Evolutionary conservation across 2,113 vertebrate genomes (phyloP), one percentile per base, ranked within the genome.

Genomic region (Odontophorus gujanensis): DNA sequence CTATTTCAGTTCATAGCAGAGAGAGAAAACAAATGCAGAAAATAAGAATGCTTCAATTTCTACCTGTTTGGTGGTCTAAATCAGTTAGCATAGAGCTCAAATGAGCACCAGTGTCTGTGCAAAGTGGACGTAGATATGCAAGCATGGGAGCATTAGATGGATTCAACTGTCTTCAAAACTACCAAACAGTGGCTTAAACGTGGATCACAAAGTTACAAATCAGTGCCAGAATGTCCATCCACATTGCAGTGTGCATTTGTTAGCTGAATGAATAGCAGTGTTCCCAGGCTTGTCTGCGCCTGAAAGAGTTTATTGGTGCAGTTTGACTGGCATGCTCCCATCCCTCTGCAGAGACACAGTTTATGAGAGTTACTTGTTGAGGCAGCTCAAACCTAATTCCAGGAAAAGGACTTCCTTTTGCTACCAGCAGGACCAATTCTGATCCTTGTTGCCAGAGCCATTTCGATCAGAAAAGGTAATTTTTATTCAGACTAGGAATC

Each of bases 301-400:
- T 90, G 51, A 59, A 92, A 95, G 57, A 75, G 43, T 86, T 94
- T 92, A 65, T 80, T n/a, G 32, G 18, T 47, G 47, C 88, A 76
- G 34, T 63, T 95, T 76, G 72, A 71, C 82, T 94, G 90, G 55
- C 85, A 77, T 10, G 40, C 67, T 95, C 87, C 69, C 47, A 40
- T 81, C 73, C 17, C 63, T 90, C 79, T 80, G 82, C 83, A 95
- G 76, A 91, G 68, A 85, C 74, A 68, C 50, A 58, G 28, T 89
- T 91, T 83, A 63, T 85, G 20, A 91, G 11, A 92, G 79, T 88
- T 85, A 63, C 83, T 95, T 92, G 83, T 68, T 95, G 86, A 96
- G 82, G 71, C 48, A 94, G 83, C 65, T 94, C 77, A 93, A 90
- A 86, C 32, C 8, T 53, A 81, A 1, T 90, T 90, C 85, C 40